These are phyloP conservation scores for Melinopterus prodromus DNA, from an alignment of 2,888 invertebrate genomes.

Conservation along the genomic window DNA sequence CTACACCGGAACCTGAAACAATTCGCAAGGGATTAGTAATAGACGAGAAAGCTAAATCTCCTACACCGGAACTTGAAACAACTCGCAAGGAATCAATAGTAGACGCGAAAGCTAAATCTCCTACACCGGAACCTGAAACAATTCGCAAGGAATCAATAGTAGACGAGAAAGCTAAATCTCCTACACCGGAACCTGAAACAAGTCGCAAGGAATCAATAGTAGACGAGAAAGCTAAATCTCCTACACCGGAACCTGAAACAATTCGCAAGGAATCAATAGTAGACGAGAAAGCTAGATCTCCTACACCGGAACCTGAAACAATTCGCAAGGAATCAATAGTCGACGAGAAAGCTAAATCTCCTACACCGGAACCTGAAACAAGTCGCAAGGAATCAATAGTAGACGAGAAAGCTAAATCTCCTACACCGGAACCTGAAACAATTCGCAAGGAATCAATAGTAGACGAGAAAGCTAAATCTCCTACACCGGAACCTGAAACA, in stretches of 20 bases:
- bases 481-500: not conserved
- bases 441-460: not conserved
- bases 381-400: not conserved
- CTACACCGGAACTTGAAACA: not conserved
- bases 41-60: not conserved
- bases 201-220: not conserved
- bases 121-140: not conserved
- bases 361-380: not conserved
- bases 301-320: not conserved
- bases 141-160: not conserved
- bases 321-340: not conserved
- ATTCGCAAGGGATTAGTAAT: not conserved
- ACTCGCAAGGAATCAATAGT: not conserved
- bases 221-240: not conserved
- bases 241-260: not conserved
- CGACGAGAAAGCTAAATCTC: not conserved
- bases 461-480: not conserved
- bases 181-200: not conserved
- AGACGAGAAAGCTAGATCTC: not conserved
- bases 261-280: not conserved
- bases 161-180: not conserved
- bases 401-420: not conserved
- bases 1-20: not conserved
- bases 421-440: not conserved
- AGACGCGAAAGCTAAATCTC: not conserved